A percentile compares a stretch with the other conserved stretches of the same genome.
Conservation (phyloP, 2,113 vertebrate species). For the Zeus faber region DNA sequence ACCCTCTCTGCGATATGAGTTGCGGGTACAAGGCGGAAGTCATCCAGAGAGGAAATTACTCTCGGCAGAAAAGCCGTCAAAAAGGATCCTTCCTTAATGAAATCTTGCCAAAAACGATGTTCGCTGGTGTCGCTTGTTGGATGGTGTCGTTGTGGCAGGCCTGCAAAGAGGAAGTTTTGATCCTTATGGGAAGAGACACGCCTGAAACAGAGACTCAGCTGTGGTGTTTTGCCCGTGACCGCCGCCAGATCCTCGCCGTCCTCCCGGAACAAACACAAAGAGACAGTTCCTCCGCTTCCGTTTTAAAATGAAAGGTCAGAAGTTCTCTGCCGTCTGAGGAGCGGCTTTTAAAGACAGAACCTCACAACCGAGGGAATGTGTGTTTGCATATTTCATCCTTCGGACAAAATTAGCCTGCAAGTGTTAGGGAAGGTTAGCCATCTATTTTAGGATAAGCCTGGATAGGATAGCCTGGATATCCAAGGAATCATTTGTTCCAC, state of each 20-base stretch:
- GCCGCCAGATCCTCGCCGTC: constrained; percentile 12
- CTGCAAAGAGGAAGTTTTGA: constrained; percentile 23
- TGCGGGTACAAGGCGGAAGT: constrained; percentile 26
- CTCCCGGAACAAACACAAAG: constrained; percentile 31
- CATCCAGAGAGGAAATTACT: constrained; percentile 40
- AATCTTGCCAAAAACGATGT: constrained; percentile 57
- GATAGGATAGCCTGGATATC: too few relatives aligned
- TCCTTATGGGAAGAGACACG: constrained; percentile 44
- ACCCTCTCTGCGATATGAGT: too few relatives aligned
- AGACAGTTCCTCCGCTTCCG: constrained; percentile 6
- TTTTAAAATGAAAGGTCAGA: constrained; percentile 20
- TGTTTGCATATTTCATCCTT: too few relatives aligned
- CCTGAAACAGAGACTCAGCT: constrained; percentile 32
- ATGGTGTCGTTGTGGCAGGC: constrained; percentile 40
- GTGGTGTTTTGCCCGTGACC: constrained; percentile 27
- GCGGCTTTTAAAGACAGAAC: constrained; percentile 4
- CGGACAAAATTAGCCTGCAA: too few relatives aligned
- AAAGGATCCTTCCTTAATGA: constrained; percentile 57
- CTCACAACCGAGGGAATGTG: too few relatives aligned
- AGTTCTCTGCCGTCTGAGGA: not conserved
- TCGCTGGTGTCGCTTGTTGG: constrained; percentile 38
- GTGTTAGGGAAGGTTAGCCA: too few relatives aligned
- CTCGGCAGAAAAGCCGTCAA: constrained; percentile 44
- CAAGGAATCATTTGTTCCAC: too few relatives aligned
- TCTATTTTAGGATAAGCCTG: too few relatives aligned